Evolutionary conservation across 2,113 vertebrate species (phyloP).

Genomic region (Halichoeres trimaculatus): DNA sequence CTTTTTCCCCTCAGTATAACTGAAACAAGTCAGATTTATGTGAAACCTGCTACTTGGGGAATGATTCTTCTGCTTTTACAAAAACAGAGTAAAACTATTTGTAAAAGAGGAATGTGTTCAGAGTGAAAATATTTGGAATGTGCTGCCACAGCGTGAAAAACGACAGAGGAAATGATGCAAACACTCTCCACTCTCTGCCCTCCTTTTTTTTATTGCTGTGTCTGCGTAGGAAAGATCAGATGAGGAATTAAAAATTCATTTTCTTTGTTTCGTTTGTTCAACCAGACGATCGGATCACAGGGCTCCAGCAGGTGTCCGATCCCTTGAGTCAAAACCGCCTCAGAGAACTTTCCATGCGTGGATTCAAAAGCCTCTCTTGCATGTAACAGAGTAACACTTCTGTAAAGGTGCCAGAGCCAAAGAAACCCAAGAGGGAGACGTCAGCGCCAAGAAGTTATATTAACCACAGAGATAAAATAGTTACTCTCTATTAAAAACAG

Average conservation of each 20-base stretch:
- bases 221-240: slow-evolving; percentile 59
- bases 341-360: slow-evolving; percentile 69
- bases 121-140: slow-evolving; percentile 70
- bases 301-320: slow-evolving; percentile 66
- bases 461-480: slow-evolving; percentile 76
- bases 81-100: slow-evolving; percentile 57
- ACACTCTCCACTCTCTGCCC: slow-evolving; percentile 31
- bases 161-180: slow-evolving; percentile 75
- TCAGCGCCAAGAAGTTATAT: slow-evolving; percentile 66
- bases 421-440: slow-evolving; percentile 61
- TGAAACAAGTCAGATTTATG: slow-evolving; percentile 47
- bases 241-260: slow-evolving; percentile 63
- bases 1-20: slow-evolving; percentile 3
- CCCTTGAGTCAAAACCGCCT: slow-evolving; percentile 60
- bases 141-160: slow-evolving; percentile 44
- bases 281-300: slow-evolving; percentile 10
- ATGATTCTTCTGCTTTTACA: slow-evolving; percentile 36
- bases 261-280: slow-evolving; percentile 40
- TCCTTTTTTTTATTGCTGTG: slow-evolving; percentile 49
- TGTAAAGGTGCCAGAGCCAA: slow-evolving; percentile 57
- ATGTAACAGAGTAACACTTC: slow-evolving; percentile 69
- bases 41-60: slow-evolving; percentile 36
- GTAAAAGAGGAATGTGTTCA: slow-evolving; percentile 63
- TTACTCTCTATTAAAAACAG: slow-evolving; percentile 72
- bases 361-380: slow-evolving; percentile 55